A percentile compares a stretch with the other conserved stretches of the same genome.
Evolutionary conservation across 2,113 vertebrate genomes (phyloP).

Genomic region (Hemibates koningsi): DNA sequence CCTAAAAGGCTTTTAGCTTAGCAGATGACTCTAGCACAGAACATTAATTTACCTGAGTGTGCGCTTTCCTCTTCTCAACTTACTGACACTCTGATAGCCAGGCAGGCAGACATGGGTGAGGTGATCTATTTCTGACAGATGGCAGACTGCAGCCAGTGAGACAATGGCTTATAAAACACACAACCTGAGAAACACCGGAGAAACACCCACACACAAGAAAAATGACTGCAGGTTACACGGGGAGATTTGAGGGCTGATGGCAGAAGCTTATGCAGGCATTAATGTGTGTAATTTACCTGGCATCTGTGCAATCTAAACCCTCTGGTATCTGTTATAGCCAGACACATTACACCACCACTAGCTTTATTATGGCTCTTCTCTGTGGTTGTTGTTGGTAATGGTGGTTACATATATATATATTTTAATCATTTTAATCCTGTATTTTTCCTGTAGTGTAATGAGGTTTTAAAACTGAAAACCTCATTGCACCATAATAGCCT

Average conservation of each 20-base stretch:
- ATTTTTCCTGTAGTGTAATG: neutral
- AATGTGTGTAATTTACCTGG: neutral
- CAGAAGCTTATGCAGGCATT: neutral
- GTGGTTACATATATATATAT: neutral
- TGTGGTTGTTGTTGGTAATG: neutral
- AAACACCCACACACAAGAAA: neutral
- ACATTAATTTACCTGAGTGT: neutral
- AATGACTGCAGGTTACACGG: neutral
- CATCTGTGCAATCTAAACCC: neutral
- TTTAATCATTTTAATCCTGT: neutral
- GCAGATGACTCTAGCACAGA: neutral
- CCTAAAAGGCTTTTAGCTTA: neutral
- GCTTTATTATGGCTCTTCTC: neutral
- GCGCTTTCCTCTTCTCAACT: conserved; percentile 12
- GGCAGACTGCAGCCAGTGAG: conserved; percentile 33
- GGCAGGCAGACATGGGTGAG: conserved; percentile 16
- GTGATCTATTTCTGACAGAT: conserved; percentile 54
- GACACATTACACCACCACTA: neutral
- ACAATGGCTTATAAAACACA: conserved; percentile 50
- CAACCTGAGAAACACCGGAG: neutral
- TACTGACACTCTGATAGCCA: conserved; percentile 26
- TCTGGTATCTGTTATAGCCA: neutral
- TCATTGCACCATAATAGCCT: neutral
- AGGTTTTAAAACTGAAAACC: neutral
- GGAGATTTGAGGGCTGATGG: neutral